Conservation (phyloP, 2,888 invertebrate species). For the Notodonta ziczac region DNA sequence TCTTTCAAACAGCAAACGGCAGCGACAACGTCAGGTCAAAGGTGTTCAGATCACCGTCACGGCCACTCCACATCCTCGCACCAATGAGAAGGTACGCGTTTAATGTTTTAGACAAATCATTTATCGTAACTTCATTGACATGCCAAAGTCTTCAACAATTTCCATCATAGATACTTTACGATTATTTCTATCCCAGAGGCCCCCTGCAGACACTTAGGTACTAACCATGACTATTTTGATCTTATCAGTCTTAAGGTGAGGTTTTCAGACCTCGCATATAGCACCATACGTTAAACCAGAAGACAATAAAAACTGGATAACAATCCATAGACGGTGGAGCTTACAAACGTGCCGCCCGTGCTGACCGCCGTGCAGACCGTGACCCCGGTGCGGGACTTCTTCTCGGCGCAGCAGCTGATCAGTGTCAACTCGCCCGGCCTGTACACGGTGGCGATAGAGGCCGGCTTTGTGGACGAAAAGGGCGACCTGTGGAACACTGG, state of each 20-base stretch:
- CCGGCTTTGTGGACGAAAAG: constrained; percentile 92
- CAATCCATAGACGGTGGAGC: constrained; percentile 67
- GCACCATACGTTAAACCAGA: too few species aligned
- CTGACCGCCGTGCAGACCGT: constrained; percentile 91
- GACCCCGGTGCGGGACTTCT: constrained; percentile 96
- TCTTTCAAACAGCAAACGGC: constrained; percentile 50
- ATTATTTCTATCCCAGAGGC: too few species aligned
- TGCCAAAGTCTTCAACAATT: too few species aligned
- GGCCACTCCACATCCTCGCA: constrained; percentile 73
- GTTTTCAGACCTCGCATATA: too few species aligned
- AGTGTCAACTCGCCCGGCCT: constrained; percentile 83
- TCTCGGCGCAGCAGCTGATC: constrained; percentile 95
- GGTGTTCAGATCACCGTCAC: constrained; percentile 78
- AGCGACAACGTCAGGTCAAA: constrained; percentile 69
- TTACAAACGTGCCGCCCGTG: constrained; percentile 63
- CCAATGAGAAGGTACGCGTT: constrained; percentile 70
- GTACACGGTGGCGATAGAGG: constrained; percentile 90
- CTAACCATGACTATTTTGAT: too few species aligned
- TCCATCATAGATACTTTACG: too few species aligned
- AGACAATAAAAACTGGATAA: not conserved
- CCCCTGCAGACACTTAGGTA: too few species aligned
- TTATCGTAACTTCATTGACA: too few species aligned
- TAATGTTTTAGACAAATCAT: not conserved
- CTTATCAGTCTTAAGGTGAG: too few species aligned
- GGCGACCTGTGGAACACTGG: constrained; percentile 96